Percentiles rank a stretch among this genome's conserved stretches.
Evolutionary conservation across 1,140 invertebrate genomes (phyloP).

Genomic region (Tyrophagus putrescentiae): DNA sequence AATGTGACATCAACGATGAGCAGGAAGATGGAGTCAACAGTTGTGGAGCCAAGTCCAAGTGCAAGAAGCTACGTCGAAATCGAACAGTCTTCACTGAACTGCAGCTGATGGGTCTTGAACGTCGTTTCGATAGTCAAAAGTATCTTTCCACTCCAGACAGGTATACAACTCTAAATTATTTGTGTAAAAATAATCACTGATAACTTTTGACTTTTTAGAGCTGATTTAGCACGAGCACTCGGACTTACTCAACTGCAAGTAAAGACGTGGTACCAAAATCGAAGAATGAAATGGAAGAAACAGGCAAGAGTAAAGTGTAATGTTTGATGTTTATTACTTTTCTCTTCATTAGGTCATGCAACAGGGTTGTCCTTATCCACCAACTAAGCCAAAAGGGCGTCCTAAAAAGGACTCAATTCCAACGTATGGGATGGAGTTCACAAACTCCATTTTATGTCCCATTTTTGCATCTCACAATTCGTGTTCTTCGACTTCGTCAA

Average conservation of each 20-base stretch:
- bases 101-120: conserved; percentile 81
- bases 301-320: conserved; percentile 18
- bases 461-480: conserved; percentile 1
- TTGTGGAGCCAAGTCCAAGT: conserved; percentile 1
- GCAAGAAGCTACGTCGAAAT: conserved; percentile 27
- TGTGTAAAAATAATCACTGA: neutral
- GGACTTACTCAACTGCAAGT: conserved; percentile 90
- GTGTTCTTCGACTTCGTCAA: neutral
- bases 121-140: conserved; percentile 83
- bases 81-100: conserved; percentile 96
- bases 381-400: conserved; percentile 38
- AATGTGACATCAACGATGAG: neutral
- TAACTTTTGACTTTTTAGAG: conserved; percentile 37
- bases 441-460: conserved; percentile 18
- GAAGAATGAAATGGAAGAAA: conserved; percentile 26
- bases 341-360: conserved; percentile 32
- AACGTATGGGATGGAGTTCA: conserved; percentile 23
- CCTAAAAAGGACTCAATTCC: conserved; percentile 35
- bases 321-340: neutral
- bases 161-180: neutral
- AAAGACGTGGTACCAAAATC: conserved; percentile 65
- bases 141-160: conserved; percentile 89
- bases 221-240: conserved; percentile 77
- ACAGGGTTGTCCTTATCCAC: conserved; percentile 34
- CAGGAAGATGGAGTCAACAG: neutral